Evolutionary conservation across 2,113 vertebrate genomes (phyloP).

Genomic region (Cynopterus brachyotis): DNA sequence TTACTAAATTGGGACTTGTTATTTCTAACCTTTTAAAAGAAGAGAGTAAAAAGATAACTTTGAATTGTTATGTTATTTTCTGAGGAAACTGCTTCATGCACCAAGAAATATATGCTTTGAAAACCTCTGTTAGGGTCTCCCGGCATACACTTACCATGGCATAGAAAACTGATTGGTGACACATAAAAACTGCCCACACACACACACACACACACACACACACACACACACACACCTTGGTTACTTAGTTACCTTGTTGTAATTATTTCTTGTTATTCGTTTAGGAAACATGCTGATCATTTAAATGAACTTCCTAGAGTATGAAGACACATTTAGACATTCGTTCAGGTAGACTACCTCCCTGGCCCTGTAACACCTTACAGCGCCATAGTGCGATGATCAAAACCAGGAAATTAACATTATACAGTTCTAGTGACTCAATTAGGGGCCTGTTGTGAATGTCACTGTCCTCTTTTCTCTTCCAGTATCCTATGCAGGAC

Average conservation of each 20-base stretch:
- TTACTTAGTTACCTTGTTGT: constrained; percentile 35
- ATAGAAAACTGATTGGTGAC: background rate
- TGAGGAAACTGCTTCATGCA: background rate
- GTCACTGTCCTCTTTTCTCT: background rate
- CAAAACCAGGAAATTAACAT: background rate
- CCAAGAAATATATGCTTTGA: background rate
- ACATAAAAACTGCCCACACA: background rate
- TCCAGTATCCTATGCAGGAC: background rate
- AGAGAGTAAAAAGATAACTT: background rate
- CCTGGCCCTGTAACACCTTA: background rate
- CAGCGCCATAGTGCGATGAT: background rate
- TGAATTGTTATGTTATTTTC: background rate
- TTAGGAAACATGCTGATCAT: background rate
- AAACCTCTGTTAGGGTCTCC: background rate
- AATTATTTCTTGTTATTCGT: background rate
- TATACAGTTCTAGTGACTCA: background rate
- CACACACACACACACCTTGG: background rate
- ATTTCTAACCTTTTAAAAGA: background rate
- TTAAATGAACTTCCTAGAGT: background rate
- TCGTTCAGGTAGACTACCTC: background rate
- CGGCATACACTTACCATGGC: background rate
- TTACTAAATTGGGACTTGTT: constrained; percentile 15
- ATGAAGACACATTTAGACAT: background rate
- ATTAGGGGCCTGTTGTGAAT: background rate
- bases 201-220: background rate